Evolutionary conservation across 2,113 vertebrate genomes (phyloP).

Genomic region (Ifrita kowaldi): DNA sequence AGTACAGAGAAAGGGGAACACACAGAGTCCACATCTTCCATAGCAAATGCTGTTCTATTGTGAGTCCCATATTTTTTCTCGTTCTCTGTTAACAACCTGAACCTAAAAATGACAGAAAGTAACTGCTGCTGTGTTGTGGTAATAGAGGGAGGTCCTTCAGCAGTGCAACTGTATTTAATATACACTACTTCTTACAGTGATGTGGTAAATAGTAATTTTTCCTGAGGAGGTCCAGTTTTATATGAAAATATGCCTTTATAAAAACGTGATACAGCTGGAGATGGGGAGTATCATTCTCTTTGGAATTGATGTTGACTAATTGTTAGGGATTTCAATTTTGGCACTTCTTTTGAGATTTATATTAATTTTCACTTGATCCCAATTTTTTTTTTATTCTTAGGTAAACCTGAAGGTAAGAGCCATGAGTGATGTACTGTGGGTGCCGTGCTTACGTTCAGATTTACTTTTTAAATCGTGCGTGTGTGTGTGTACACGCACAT

Average conservation of each 20-base stretch:
- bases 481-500: background rate
- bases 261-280: background rate
- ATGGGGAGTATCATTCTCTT: background rate
- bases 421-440: background rate
- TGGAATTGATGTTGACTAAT: background rate
- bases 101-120: background rate
- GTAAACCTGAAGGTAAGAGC: constrained; percentile 74
- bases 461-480: background rate
- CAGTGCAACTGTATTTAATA: background rate
- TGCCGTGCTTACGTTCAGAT: background rate
- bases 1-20: background rate
- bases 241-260: background rate
- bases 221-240: background rate
- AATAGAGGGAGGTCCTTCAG: background rate
- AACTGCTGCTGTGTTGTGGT: background rate
- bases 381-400: constrained; percentile 43
- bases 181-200: background rate
- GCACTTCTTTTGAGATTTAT: background rate
- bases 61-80: background rate
- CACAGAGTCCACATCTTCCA: accelerated
- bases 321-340: background rate
- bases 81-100: background rate
- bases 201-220: background rate
- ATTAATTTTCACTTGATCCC: background rate
- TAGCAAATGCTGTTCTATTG: background rate